Evolutionary conservation across 2,797 vertebrate genomes (phyloP).

Genomic region (Huso huso): DNA sequence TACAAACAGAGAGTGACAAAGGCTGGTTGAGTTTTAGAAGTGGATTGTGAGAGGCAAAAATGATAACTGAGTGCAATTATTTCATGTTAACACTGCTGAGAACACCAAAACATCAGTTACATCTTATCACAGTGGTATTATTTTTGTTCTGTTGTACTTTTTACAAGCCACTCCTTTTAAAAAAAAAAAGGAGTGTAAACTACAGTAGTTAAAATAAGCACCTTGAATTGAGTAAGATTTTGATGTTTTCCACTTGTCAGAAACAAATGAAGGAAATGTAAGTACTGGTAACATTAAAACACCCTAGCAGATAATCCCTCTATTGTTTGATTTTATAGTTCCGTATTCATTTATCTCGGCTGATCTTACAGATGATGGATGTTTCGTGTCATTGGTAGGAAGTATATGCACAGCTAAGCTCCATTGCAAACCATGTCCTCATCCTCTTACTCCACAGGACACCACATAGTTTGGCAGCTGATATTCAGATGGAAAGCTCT

Average conservation of each 20-base stretch:
- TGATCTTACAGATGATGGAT: constrained; percentile 81
- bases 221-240: too few species aligned
- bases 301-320: constrained; percentile 58
- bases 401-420: constrained; percentile 75
- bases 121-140: too few species aligned
- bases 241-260: constrained; percentile 25
- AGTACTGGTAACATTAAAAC: constrained; percentile 38
- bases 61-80: too few species aligned
- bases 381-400: constrained; percentile 81
- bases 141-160: too few species aligned
- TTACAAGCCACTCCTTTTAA: too few species aligned
- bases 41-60: too few species aligned
- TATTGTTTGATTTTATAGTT: constrained; percentile 60
- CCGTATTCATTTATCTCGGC: constrained; percentile 45
- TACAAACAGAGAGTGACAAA: too few species aligned
- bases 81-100: too few species aligned
- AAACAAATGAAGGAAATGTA: constrained; percentile 40
- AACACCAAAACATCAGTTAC: too few species aligned
- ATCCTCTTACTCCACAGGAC: constrained; percentile 73
- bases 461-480: constrained; percentile 78
- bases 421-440: constrained; percentile 79
- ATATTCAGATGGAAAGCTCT: constrained; percentile 74
- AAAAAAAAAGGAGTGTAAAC: too few species aligned
- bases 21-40: too few species aligned
- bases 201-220: too few species aligned